Percentiles rank a stretch among this genome's conserved stretches.
phyloP scores from a whole-genome alignment of 2,797 vertebrate species.

The Oophaga sylvatica region DNA sequence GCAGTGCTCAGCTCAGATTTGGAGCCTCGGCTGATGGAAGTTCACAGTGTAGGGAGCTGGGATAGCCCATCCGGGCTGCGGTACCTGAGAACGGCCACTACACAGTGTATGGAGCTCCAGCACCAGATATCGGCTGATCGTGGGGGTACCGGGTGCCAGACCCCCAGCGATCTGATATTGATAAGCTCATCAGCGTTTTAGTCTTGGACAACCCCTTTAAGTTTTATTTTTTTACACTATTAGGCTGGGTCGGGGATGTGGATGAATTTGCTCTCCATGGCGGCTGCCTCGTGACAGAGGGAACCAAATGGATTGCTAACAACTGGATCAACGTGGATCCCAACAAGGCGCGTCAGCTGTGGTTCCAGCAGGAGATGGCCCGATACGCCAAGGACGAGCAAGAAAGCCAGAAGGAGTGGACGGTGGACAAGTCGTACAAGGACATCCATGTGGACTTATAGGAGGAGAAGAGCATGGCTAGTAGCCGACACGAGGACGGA shows the following conservation, averaged over 20 bases:
- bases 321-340: slow-evolving; percentile 99
- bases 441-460: slow-evolving; percentile 75
- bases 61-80: no score
- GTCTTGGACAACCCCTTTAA: no score
- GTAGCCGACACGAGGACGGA: slow-evolving; percentile 10
- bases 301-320: slow-evolving; percentile 98
- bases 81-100: no score
- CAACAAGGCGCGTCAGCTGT: slow-evolving; percentile 87
- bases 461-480: slow-evolving; percentile 18
- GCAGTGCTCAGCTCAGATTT: no score
- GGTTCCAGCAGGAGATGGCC: slow-evolving; percentile 86
- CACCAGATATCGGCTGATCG: no score
- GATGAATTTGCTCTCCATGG: slow-evolving; percentile 96
- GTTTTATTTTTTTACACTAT: neutral
- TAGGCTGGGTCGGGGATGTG: slow-evolving; percentile 98
- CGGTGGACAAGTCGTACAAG: slow-evolving; percentile 75
- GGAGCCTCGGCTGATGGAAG: no score
- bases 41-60: no score
- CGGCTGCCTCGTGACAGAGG: slow-evolving; percentile 91
- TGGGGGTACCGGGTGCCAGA: no score
- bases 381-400: slow-evolving; percentile 68
- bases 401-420: slow-evolving; percentile 74
- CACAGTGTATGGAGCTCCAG: no score
- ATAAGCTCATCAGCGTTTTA: no score
- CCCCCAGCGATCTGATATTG: no score